Conservation (phyloP, 2,113 vertebrate species). For the Odontophorus gujanensis region DNA sequence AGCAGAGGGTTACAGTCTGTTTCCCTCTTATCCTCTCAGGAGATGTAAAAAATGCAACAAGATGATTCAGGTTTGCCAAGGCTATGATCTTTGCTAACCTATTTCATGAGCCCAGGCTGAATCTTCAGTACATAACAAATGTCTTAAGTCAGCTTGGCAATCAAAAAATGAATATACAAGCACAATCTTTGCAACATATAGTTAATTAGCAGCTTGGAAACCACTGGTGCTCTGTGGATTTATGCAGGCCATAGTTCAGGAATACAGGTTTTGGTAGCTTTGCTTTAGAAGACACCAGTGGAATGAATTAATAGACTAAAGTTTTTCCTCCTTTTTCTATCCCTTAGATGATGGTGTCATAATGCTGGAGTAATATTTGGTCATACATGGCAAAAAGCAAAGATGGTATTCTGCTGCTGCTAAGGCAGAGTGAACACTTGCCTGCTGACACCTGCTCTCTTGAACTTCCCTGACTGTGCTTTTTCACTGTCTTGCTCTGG, state of each 20-base stretch:
- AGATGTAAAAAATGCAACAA: neutral
- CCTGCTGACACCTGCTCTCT: slow-evolving; percentile 37
- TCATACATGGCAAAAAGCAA: neutral
- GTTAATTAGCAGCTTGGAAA: neutral
- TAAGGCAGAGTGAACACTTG: neutral
- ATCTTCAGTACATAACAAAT: neutral
- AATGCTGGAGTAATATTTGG: slow-evolving; percentile 2
- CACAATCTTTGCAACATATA: neutral
- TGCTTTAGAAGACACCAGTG: neutral
- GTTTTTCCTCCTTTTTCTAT: neutral
- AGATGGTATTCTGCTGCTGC: neutral
- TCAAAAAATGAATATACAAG: neutral
- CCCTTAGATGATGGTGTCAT: neutral
- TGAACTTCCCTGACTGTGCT: slow-evolving; percentile 14
- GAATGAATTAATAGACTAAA: neutral
- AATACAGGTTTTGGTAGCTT: neutral
- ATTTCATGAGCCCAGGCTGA: neutral
- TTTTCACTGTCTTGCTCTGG: slow-evolving; percentile 4
- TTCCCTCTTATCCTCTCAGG: neutral
- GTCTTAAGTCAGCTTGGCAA: neutral
- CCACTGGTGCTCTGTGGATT: neutral
- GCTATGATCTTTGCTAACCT: neutral
- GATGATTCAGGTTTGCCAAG: neutral
- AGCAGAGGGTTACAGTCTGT: neutral
- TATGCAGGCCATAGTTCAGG: neutral